A percentile compares a stretch with the other conserved stretches of the same genome.
These are phyloP conservation scores for Odobenus rosmarus DNA, from an alignment of 2,113 vertebrate genomes.

Conservation along the genomic window DNA sequence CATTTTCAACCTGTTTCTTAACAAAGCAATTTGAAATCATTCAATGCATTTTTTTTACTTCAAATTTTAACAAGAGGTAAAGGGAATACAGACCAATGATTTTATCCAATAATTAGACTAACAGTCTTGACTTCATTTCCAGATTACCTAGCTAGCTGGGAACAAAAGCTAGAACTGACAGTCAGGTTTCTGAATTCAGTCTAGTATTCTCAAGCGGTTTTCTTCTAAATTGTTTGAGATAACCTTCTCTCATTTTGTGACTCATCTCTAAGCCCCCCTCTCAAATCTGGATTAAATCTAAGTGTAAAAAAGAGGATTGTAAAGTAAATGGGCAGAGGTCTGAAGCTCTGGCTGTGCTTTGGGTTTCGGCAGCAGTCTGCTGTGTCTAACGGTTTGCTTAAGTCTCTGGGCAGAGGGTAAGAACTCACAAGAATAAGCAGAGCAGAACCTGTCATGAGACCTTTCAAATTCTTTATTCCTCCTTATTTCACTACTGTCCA, in stretches of 20 bases:
- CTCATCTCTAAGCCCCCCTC: background rate
- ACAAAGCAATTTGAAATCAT: slow-evolving; percentile 25
- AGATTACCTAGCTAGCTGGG: background rate
- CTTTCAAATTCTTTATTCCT: background rate
- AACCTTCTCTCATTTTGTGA: background rate
- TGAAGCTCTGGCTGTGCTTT: background rate
- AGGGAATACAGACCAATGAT: background rate
- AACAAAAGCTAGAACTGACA: background rate
- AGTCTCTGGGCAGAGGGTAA: background rate
- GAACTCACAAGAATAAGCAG: background rate
- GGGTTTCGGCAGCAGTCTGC: background rate
- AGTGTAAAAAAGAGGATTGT: background rate
- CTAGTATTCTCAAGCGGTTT: background rate
- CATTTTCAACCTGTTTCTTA: background rate
- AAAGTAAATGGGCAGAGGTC: background rate
- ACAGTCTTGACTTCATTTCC: background rate
- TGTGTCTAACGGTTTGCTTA: background rate
- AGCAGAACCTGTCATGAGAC: background rate
- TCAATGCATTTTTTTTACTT: slow-evolving; percentile 16
- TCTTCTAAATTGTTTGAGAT: background rate
- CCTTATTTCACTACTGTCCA: background rate
- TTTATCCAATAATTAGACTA: background rate
- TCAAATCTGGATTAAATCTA: background rate
- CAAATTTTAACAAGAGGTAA: slow-evolving; percentile 27
- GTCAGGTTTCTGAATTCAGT: slow-evolving; percentile 44